Percentiles rank a stretch among this genome's conserved stretches.
Evolutionary conservation across 2,113 vertebrate genomes (phyloP).

Genomic region (Brachypteracias leptosomus): DNA sequence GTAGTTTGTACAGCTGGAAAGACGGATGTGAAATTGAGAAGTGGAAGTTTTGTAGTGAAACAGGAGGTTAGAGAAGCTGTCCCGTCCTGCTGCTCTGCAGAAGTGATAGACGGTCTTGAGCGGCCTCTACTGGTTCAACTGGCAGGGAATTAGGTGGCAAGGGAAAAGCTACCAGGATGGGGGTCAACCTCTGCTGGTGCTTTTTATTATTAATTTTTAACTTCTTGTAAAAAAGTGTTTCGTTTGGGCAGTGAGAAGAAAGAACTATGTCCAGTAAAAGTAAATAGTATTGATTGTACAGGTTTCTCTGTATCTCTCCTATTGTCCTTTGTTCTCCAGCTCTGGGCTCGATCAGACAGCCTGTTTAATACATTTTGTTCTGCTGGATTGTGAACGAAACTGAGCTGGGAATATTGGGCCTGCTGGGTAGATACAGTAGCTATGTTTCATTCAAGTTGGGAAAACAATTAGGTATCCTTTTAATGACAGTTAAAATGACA

Average conservation of each 20-base stretch:
- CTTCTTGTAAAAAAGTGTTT: background rate
- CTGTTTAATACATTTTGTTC: background rate
- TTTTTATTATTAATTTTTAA: background rate
- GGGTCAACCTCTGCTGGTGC: accelerated
- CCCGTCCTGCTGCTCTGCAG: background rate
- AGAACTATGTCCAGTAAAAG: background rate
- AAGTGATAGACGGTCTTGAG: background rate
- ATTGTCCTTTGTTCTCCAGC: background rate
- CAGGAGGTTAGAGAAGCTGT: background rate
- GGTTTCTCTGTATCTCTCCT: background rate
- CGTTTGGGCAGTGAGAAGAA: background rate
- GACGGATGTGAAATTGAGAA: background rate
- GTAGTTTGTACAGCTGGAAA: background rate
- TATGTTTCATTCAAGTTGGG: background rate
- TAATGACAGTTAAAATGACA: background rate
- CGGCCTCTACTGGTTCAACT: background rate
- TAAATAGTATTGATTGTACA: accelerated
- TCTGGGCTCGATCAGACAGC: background rate
- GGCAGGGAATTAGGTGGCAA: background rate
- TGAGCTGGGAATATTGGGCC: background rate
- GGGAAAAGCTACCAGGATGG: background rate
- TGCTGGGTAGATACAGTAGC: background rate
- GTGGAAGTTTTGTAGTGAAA: background rate
- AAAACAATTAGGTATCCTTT: background rate
- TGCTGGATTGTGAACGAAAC: background rate